Percentiles rank a stretch among this genome's conserved stretches.
These are phyloP conservation scores for Drosophila kikkawai DNA, from an alignment of 1,140 invertebrate genomes.

Conservation along the genomic window DNA sequence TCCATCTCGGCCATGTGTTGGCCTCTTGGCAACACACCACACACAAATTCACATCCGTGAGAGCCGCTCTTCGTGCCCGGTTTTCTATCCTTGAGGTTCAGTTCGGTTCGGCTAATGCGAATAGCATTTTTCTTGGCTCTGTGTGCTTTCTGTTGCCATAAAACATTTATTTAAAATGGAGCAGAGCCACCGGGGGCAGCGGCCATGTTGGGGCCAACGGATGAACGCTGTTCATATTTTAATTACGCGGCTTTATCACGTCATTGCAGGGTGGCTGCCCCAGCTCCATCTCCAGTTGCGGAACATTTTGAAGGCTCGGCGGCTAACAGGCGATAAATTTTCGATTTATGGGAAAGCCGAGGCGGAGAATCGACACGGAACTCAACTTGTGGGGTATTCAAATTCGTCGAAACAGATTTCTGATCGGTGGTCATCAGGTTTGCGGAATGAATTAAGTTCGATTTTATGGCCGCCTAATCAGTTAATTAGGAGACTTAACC, in stretches of 20 bases:
- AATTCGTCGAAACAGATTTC: conserved; percentile 10
- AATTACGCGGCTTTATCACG: conserved; percentile 80
- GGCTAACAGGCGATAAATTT: conserved; percentile 28
- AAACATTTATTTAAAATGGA: conserved; percentile 83
- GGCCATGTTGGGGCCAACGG: conserved; percentile 49
- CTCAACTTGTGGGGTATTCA: conserved; percentile 26
- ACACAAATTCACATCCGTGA: conserved; percentile 67
- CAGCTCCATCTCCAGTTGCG: conserved; percentile 16
- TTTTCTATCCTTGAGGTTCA: conserved; percentile 70
- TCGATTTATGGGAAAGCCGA: conserved; percentile 15
- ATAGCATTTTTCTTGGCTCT: conserved; percentile 61
- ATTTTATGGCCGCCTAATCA: conserved; percentile 29
- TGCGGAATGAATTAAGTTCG: conserved; percentile 5
- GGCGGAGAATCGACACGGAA: conserved; percentile 1
- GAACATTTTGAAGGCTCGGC: conserved; percentile 51
- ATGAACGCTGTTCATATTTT: conserved; percentile 80
- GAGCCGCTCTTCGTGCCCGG: conserved; percentile 68
- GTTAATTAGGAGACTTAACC: conserved; percentile 19
- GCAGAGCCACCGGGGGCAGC: conserved; percentile 41
- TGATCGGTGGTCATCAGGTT: conserved; percentile 7
- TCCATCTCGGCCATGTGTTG: conserved; percentile 61
- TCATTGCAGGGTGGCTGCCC: conserved; percentile 61
- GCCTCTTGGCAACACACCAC: conserved; percentile 55
- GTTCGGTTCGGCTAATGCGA: conserved; percentile 56
- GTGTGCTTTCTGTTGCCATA: conserved; percentile 62